Conservation (phyloP, 2,797 vertebrate species). For the Danio aesculapii region DNA sequence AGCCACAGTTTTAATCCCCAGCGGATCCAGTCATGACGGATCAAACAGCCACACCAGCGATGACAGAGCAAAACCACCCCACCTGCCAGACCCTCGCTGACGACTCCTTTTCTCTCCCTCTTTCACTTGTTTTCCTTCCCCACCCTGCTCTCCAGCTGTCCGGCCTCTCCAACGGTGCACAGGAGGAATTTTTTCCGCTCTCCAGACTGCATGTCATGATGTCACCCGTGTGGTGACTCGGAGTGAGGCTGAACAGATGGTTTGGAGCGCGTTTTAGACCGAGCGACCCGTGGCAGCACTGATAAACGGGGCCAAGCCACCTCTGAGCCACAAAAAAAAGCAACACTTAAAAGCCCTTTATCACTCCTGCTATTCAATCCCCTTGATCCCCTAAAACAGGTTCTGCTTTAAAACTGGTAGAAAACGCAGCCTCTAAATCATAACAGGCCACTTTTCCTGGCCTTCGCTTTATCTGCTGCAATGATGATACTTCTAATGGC, state of each 20-base stretch:
- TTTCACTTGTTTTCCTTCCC: constrained; percentile 44
- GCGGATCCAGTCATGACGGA: constrained; percentile 38
- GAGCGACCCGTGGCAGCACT: constrained; percentile 48
- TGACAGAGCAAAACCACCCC: constrained; percentile 65
- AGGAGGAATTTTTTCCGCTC: constrained; percentile 73
- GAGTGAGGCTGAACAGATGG: constrained; percentile 71
- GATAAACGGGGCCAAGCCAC: constrained; percentile 50
- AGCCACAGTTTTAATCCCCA: constrained; percentile 49
- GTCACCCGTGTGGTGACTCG: constrained; percentile 71
- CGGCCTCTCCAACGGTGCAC: constrained; percentile 44
- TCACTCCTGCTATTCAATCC: constrained; percentile 45
- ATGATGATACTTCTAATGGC: constrained; percentile 47
- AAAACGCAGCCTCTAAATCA: constrained; percentile 31
- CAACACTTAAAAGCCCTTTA: constrained; percentile 52
- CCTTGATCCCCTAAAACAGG: constrained; percentile 53
- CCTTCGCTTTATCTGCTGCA: constrained; percentile 43
- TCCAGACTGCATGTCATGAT: constrained; percentile 73
- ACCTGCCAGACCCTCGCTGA: constrained; percentile 56
- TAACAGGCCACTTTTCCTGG: constrained; percentile 23
- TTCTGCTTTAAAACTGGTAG: constrained; percentile 3
- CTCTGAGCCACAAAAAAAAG: constrained; percentile 27
- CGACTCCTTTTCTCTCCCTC: constrained; percentile 58
- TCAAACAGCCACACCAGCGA: constrained; percentile 53
- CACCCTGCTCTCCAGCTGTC: constrained; percentile 41
- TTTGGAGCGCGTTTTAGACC: constrained; percentile 18